These are phyloP conservation scores for Lophius americanus DNA, from an alignment of 2,797 vertebrate species.

Conservation along the genomic window DNA sequence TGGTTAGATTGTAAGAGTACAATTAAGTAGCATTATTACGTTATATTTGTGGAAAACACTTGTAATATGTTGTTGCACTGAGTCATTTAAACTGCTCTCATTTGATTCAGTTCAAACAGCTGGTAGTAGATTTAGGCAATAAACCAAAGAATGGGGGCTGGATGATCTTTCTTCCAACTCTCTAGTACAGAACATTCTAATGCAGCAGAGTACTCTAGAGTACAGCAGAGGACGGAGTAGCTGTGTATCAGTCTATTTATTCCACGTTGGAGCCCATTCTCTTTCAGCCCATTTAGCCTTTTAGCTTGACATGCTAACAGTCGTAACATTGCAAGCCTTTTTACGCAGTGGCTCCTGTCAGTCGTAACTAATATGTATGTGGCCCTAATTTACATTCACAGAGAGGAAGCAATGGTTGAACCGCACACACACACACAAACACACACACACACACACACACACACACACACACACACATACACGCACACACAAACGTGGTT, in stretches of 20 bases:
- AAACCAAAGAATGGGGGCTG: too few relatives aligned
- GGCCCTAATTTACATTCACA: constrained; percentile 55
- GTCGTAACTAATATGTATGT: constrained; percentile 52
- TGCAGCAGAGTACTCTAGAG: neutral
- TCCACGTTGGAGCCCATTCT: constrained; percentile 17
- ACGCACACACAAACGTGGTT: constrained; percentile 4
- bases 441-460: constrained; percentile 15
- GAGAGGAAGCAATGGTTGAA: constrained; percentile 26
- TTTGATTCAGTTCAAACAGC: too few relatives aligned
- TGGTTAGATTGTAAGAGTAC: too few relatives aligned
- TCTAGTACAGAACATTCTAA: neutral
- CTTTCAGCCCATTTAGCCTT: constrained; percentile 40
- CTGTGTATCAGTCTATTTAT: neutral
- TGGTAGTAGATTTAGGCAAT: too few relatives aligned
- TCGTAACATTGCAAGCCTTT: constrained; percentile 32
- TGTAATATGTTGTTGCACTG: too few relatives aligned
- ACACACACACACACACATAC: constrained; percentile 12
- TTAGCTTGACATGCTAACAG: constrained; percentile 62
- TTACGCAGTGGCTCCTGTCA: constrained; percentile 49
- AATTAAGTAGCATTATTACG: too few relatives aligned
- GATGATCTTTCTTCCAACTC: too few relatives aligned
- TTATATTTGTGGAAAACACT: too few relatives aligned
- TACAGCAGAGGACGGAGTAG: neutral
- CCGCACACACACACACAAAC: neutral
- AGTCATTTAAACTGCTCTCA: too few relatives aligned